Base-by-base conservation (phyloP, 2,113 vertebrate genomes). In the Camarhynchus parvulus region DNA sequence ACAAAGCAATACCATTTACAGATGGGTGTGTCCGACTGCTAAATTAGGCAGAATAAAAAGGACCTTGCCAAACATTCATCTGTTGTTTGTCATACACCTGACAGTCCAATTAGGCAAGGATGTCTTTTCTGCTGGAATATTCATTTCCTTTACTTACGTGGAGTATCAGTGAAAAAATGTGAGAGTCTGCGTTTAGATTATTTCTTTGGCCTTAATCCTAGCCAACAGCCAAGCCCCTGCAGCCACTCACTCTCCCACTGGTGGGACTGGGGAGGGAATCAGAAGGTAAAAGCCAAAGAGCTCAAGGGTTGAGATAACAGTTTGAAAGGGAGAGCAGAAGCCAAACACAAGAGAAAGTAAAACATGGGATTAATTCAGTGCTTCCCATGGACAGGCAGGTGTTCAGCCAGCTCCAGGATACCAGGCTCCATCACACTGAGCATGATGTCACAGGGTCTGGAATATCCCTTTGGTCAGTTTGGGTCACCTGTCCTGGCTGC, bases 1-100 rank as follows among this genome's bases (percentile, higher is more conserved):
- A 95, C 92, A 98, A 97, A 97, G 95, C 83, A 95, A 90, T 97
- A 86, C 90, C 86, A 55, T 98, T 98, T 98, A 96, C 83, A 97
- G 95, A 85, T 5, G 83, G 95, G 94, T 97, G 96, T 98, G 98
- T 97, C 97, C 95, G 95, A 92, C 94, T 97, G 93, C 92, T 97
- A 98, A 98, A 98, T 98, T 98, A 98, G 92, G 88, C 90, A 97
- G 96, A 98, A 98, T 97, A 96, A 96, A 98, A 97, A 97, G 87
- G 77, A 92, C 95, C 93, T 98, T 98, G 95, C 97, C 95, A 97
- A 95, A 97, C 85, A 92, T 97, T 97, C 93, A 97, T 98, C 96
- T 98, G 96, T 98, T 98, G 95, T 96, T 97, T 94, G 55, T 96
- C 87, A 96, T 97, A 97, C 97, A 98, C 97, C 96, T 98, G 97